Evolutionary conservation across 2,113 vertebrate species (phyloP).

Genomic region (Terrapene triunguis): DNA sequence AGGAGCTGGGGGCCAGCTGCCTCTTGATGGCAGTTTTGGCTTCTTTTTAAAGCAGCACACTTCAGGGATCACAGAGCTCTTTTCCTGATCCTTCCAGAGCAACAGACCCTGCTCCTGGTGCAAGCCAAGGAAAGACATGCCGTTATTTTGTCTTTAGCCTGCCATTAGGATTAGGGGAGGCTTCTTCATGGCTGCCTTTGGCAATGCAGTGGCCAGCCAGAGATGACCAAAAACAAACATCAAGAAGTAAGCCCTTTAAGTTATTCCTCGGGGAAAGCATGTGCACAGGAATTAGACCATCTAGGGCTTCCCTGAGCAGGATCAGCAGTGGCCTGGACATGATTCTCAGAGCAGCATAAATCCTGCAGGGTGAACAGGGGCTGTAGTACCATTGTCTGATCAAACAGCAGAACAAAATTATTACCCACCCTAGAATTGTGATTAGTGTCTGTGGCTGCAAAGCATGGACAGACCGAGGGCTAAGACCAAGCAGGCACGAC

Average conservation of each 20-base stretch:
- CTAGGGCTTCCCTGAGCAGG: rapidly evolving
- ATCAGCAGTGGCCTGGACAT: not conserved
- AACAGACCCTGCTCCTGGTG: not conserved
- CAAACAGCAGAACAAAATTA: not conserved
- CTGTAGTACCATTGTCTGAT: rapidly evolving
- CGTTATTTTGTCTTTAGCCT: not conserved
- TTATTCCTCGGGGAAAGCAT: not conserved
- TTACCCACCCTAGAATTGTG: too few relatives aligned
- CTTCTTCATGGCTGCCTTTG: not conserved
- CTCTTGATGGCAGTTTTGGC: conserved; percentile 12
- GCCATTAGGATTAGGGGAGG: not conserved
- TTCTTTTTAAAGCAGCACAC: not conserved
- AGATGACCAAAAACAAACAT: rapidly evolving
- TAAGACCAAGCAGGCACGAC: not conserved
- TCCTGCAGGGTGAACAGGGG: rapidly evolving
- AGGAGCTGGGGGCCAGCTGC: conserved; percentile 32
- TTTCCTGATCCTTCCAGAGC: not conserved
- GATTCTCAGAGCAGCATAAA: not conserved
- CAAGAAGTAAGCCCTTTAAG: not conserved
- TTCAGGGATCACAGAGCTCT: not conserved
- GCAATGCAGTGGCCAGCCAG: not conserved
- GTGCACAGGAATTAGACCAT: rapidly evolving
- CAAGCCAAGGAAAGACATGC: not conserved
- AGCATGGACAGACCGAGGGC: rapidly evolving
- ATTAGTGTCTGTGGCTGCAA: rapidly evolving